Evolutionary conservation across 2,888 invertebrate species (phyloP), one percentile per base, ranked within the genome.

Genomic region (Mythimna loreyi): DNA sequence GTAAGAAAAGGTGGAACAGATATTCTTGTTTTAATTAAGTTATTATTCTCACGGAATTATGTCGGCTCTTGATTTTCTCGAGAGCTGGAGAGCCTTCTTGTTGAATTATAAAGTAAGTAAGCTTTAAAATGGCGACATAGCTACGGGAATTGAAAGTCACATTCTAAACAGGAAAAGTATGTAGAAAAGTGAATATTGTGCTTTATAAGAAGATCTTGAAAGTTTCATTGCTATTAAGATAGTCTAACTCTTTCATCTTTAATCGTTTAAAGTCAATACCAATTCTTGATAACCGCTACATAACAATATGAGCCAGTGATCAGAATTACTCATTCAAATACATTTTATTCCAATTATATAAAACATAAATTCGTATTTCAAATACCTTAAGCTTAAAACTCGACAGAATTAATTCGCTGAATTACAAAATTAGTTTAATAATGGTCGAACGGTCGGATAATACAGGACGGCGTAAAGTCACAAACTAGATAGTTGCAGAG

Each of bases 381-480:
- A 78, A 75, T 74, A 75, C 66, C 63, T 55, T 40, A 59, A 71
- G 55, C 67, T 64, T 75, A 72, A 70, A 76, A 79, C 76, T 78
- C 60, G 67, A 43, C 60, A 60, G 66, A 84, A 76, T 84, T 80
- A 79, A 87, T 84, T 80, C 80, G 53, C 45, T 72, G 70, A 79
- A 78, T 83, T 81, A 80, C 62, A 75, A 80, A 83, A 85, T 84
- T 84, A 72, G 78, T 77, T 80, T 75, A 72, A 83, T 82, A 85
- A 81, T 82, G 65, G 74, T 73, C 65, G 78, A 67, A 71, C 74
- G 73, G 55, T 50, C 52, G 74, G 77, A 74, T 81, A 76, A 79
- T 71, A 78, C 61, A 65, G 67, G 53, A 70, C 49, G 16, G 9
- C 19, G 13, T 33, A 55, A 67, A 59, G 2, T 16, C 13, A 67